phyloP scores from a whole-genome alignment of 2,797 vertebrate species.

The Carcharodon carcharias region DNA sequence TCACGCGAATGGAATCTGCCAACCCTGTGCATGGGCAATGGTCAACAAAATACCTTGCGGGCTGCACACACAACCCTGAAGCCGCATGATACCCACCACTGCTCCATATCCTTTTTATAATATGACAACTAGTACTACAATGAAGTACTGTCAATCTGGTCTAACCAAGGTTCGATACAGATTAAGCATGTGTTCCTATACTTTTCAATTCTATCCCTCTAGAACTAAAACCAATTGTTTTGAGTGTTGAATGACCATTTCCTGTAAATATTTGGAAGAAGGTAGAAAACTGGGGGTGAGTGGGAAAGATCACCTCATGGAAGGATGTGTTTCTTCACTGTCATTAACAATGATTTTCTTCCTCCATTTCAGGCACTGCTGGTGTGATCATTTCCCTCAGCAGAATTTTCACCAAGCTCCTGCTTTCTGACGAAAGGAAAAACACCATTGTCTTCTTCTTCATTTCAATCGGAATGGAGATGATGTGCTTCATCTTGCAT shows the following conservation, averaged over 20 bases:
- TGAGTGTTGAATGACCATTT: neutral
- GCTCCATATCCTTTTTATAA: neutral
- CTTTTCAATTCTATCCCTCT: neutral
- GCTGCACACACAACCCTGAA: too few species aligned
- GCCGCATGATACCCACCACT: too few species aligned
- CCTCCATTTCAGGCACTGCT: conserved; percentile 68
- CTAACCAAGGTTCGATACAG: too few species aligned
- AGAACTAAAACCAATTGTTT: neutral
- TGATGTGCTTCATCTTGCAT: conserved; percentile 87
- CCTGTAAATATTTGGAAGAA: neutral
- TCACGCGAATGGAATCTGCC: too few species aligned
- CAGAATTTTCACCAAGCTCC: conserved; percentile 93
- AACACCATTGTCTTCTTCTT: conserved; percentile 97
- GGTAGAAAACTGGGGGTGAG: neutral
- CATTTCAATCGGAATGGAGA: conserved; percentile 83
- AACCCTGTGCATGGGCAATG: too few species aligned
- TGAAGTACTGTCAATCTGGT: too few species aligned
- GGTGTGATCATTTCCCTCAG: conserved; percentile 93
- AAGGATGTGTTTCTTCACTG: neutral
- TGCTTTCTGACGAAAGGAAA: conserved; percentile 76
- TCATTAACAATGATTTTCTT: neutral
- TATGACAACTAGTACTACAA: neutral
- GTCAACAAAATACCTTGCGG: too few species aligned
- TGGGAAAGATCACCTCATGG: neutral
- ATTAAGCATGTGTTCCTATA: too few species aligned